These are phyloP conservation scores for Agelaius tricolor DNA, from an alignment of 2,113 vertebrate species.

Conservation along the genomic window DNA sequence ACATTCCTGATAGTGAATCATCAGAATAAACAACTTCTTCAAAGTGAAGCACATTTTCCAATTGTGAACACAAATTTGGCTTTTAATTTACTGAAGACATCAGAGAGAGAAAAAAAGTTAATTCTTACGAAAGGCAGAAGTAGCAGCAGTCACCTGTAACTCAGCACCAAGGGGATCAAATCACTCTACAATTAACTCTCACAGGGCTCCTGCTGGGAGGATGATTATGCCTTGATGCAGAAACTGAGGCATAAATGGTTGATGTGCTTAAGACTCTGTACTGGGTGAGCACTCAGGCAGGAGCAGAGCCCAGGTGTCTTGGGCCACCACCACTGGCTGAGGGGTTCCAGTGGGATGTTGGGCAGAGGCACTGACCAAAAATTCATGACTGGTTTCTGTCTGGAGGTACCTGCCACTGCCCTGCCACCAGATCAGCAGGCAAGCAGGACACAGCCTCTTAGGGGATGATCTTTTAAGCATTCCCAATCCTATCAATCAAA, in stretches of 20 bases:
- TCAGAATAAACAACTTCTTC: conserved; percentile 23
- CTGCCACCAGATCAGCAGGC: background rate
- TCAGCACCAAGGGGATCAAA: background rate
- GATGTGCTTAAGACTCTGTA: background rate
- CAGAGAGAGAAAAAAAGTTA: background rate
- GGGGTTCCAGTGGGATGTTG: background rate
- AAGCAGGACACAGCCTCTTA: background rate
- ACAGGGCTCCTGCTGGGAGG: background rate
- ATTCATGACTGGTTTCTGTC: background rate
- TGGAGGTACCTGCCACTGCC: background rate
- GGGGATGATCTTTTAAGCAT: background rate
- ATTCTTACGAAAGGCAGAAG: background rate
- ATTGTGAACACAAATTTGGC: conserved; percentile 23
- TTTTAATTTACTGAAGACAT: conserved; percentile 5
- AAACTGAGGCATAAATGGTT: background rate
- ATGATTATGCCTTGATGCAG: background rate
- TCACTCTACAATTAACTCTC: background rate
- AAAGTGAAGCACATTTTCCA: conserved; percentile 21
- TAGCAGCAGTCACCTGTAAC: background rate
- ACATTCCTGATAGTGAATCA: background rate
- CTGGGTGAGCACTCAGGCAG: background rate
- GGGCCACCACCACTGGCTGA: background rate
- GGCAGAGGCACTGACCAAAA: background rate
- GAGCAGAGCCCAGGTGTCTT: background rate
- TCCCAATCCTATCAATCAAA: conserved; percentile 35